Conservation (phyloP, 2,888 invertebrate species). For the Stenodema calcarata region DNA sequence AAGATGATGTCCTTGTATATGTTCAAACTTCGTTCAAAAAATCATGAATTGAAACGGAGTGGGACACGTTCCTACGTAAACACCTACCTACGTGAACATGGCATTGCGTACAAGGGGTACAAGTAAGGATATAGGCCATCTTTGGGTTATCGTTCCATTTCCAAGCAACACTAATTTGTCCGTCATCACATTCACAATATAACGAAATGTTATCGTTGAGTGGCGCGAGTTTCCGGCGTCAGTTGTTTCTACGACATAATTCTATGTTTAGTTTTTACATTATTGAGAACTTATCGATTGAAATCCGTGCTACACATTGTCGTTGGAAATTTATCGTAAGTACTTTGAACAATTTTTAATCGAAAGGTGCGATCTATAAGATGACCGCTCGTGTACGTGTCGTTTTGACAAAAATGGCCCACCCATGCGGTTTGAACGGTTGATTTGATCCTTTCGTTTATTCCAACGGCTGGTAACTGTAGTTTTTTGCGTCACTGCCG, state of each 20-base stretch:
- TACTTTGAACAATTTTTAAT: neutral
- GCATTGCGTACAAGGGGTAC: neutral
- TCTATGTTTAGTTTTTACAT: neutral
- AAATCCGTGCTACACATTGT: neutral
- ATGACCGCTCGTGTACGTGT: neutral
- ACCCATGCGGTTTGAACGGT: neutral
- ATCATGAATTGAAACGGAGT: no score
- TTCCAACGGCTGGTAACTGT: neutral
- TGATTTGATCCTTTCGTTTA: neutral
- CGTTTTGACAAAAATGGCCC: neutral
- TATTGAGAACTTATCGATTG: neutral
- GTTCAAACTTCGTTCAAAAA: no score
- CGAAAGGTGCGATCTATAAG: no score
- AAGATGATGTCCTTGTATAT: no score
- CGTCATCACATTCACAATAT: neutral
- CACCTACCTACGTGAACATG: neutral
- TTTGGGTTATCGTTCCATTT: neutral
- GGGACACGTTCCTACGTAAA: no score
- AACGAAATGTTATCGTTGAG: neutral
- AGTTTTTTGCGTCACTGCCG: neutral
- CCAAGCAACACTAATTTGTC: neutral
- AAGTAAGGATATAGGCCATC: neutral
- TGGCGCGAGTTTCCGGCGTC: constrained; percentile 1
- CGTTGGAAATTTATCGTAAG: neutral
- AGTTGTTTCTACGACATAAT: neutral